phyloP scores from a whole-genome alignment of 2,113 vertebrate species.

The Ammodytes dubius region DNA sequence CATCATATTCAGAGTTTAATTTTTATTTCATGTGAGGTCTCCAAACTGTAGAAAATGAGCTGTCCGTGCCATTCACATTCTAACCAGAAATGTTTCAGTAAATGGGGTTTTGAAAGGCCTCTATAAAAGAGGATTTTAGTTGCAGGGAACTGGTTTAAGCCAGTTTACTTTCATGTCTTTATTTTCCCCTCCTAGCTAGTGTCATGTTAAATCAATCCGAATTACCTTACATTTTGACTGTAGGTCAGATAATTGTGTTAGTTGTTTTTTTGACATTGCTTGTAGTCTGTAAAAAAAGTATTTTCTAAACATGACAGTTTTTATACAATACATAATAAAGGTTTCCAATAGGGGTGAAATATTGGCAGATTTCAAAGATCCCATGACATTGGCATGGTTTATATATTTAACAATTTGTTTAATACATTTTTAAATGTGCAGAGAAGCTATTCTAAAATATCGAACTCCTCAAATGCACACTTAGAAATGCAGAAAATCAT shows the following conservation, averaged over 20 bases:
- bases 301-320: constrained; percentile 12
- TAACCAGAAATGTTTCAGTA: constrained; percentile 13
- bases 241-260: constrained; percentile 12
- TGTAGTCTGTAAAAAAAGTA: background rate
- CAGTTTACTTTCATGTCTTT: constrained; percentile 17
- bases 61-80: constrained; percentile 16
- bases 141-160: constrained; percentile 30
- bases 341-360: constrained; percentile 4
- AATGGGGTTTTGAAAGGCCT: constrained; percentile 15
- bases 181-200: background rate
- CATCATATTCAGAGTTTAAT: constrained; percentile 39
- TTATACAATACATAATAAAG: constrained; percentile 24
- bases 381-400: background rate
- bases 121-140: constrained; percentile 29
- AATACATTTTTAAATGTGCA: constrained; percentile 9
- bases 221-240: constrained; percentile 27
- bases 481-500: constrained; percentile 18
- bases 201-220: constrained; percentile 30
- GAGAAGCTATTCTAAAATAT: constrained; percentile 15
- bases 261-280: constrained; percentile 37
- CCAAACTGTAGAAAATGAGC: constrained; percentile 17
- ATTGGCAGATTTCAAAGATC: constrained; percentile 14
- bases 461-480: constrained; percentile 5
- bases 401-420: background rate
- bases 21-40: constrained; percentile 35